Percentiles rank a stretch among this genome's conserved stretches.
phyloP scores from a whole-genome alignment of 2,797 vertebrate species.

The Myotis planiceps region DNA sequence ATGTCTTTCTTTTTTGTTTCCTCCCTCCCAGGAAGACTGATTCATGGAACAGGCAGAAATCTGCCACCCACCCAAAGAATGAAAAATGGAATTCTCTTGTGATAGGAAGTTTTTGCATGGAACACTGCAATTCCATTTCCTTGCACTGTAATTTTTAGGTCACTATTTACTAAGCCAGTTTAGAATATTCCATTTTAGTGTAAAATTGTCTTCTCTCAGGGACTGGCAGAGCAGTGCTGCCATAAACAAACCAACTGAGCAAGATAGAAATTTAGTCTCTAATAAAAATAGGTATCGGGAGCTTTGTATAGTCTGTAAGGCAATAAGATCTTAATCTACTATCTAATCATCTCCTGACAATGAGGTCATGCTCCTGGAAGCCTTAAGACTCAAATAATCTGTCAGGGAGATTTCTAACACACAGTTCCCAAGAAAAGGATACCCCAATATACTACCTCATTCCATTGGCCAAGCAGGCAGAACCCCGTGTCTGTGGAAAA shows the following conservation, averaged over 20 bases:
- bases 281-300: background rate
- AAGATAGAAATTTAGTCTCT: background rate
- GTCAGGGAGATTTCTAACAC: background rate
- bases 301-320: background rate
- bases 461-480: background rate
- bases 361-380: background rate
- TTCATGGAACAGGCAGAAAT: background rate
- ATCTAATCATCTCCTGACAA: constrained; percentile 5
- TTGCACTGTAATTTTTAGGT: constrained; percentile 33
- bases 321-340: background rate
- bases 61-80: constrained; percentile 29
- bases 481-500: background rate
- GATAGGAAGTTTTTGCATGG: constrained; percentile 37
- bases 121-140: constrained; percentile 20
- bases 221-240: background rate
- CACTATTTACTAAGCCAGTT: constrained; percentile 47
- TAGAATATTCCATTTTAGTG: constrained; percentile 31
- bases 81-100: constrained; percentile 46
- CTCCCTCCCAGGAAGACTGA: background rate
- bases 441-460: background rate
- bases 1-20: background rate
- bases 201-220: constrained; percentile 51
- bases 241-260: background rate
- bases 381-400: background rate
- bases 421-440: background rate